phyloP scores from a whole-genome alignment of 2,113 vertebrate genomes.

The Gyps fulvus region DNA sequence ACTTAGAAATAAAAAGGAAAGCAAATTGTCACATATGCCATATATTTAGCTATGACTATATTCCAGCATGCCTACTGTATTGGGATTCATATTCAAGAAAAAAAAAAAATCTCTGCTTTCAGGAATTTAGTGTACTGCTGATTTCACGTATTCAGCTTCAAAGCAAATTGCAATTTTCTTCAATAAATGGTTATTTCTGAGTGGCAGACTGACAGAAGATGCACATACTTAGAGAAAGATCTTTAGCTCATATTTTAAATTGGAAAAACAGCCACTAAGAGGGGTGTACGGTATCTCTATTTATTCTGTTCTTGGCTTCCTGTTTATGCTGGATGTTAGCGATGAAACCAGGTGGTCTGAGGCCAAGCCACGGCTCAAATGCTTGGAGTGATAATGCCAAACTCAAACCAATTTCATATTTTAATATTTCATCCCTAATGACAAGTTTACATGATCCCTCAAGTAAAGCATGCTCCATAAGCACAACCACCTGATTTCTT shows the following conservation, averaged over 20 bases:
- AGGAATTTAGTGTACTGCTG: background rate
- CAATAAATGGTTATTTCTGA: background rate
- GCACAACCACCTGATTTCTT: background rate
- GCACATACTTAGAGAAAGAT: background rate
- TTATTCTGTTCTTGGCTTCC: background rate
- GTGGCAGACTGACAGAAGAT: background rate
- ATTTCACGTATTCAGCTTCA: background rate
- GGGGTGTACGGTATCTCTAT: background rate
- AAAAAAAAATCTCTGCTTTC: background rate
- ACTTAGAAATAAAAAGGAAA: conserved; percentile 1
- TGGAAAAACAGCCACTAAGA: background rate
- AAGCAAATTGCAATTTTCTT: conserved; percentile 18
- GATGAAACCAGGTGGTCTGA: background rate
- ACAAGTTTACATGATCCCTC: background rate
- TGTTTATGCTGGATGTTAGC: background rate
- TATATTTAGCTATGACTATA: conserved; percentile 16
- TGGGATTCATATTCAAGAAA: background rate
- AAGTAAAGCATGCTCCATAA: background rate
- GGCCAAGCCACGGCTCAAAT: background rate
- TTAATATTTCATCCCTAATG: background rate
- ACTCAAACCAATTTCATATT: background rate
- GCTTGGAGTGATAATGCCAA: background rate
- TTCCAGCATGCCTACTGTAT: background rate
- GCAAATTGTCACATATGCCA: background rate
- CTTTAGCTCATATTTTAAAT: background rate